Evolutionary conservation across 2,797 vertebrate genomes (phyloP), one percentile per base, ranked within the genome.

Genomic region (Betta splendens): DNA sequence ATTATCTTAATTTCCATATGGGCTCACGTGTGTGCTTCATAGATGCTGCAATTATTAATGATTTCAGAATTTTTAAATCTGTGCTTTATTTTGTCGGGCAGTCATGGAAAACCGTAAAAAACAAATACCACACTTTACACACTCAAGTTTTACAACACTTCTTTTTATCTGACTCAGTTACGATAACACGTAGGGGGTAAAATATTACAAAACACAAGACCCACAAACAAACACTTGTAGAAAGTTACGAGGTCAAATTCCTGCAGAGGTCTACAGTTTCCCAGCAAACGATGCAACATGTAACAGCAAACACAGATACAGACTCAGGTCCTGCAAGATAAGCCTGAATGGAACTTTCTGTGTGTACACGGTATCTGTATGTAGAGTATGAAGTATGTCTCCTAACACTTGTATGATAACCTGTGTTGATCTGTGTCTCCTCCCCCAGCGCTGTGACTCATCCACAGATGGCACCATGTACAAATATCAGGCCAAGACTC

Each of bases 391-490:
- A n/a, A n/a, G n/a, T n/a, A n/a, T n/a, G n/a, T n/a, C n/a, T n/a
- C n/a, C n/a, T n/a, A n/a, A n/a, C n/a, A n/a, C n/a, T n/a, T n/a
- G n/a, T n/a, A n/a, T n/a, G n/a, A n/a, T n/a, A n/a, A 59, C 16
- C 17, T 50, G 20, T 29, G 39, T 9, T 60, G 16, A 57, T 39
- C 12, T 46, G 22, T 69, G 8, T 65, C 62, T 81, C 37, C 17
- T 3, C 35, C 20, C 4, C 5, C 84, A 92, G 91, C 9, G 3
- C 5, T 98, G 96, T 88, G 83, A 92, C 62, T 22, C 46, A 15
- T 75, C 81, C 0, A 72, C 83, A 21, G 64, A 75, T 1, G 94
- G 86, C 64, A 94, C 90, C 37, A 89, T 98, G 84, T 93, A 93
- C 23, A 80, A 75, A 26, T 94, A 94, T 4, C 87, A 91, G 0